Conservation (phyloP, 2,113 vertebrate genomes). For the Ariopsis seemanni region DNA sequence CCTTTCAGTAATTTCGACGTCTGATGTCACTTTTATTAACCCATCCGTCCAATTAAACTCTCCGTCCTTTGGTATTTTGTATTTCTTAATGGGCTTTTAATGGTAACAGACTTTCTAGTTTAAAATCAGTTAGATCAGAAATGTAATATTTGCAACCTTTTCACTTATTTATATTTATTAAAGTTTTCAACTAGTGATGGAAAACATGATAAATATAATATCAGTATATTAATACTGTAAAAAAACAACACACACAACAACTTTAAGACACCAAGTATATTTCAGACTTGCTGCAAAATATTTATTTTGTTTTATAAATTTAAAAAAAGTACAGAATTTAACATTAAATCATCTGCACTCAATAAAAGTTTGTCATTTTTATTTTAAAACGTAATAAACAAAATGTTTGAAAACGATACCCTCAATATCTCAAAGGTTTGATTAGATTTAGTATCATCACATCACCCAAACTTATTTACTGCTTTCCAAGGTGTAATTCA, state of each 20-base stretch:
- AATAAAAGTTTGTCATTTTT: background rate
- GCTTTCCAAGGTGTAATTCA: no score
- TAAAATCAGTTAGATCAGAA: background rate
- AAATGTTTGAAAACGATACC: background rate
- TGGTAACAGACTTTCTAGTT: background rate
- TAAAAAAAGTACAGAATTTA: background rate
- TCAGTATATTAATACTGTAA: background rate
- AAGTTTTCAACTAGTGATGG: background rate
- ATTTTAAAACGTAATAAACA: background rate
- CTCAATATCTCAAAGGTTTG: background rate
- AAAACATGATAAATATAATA: background rate
- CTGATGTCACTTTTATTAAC: conserved; percentile 26
- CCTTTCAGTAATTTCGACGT: conserved; percentile 20
- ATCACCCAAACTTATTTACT: no score
- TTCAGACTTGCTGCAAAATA: background rate
- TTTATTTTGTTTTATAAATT: no score
- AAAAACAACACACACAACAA: no score
- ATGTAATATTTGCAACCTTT: background rate
- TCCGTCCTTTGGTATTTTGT: background rate
- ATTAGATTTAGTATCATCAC: background rate
- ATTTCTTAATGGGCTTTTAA: conserved; percentile 24
- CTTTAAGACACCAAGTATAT: background rate
- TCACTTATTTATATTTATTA: background rate
- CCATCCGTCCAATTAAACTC: background rate
- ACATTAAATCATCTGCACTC: background rate